Conservation (phyloP, 2,797 vertebrate genomes). For the Anabacerthia variegaticeps region DNA sequence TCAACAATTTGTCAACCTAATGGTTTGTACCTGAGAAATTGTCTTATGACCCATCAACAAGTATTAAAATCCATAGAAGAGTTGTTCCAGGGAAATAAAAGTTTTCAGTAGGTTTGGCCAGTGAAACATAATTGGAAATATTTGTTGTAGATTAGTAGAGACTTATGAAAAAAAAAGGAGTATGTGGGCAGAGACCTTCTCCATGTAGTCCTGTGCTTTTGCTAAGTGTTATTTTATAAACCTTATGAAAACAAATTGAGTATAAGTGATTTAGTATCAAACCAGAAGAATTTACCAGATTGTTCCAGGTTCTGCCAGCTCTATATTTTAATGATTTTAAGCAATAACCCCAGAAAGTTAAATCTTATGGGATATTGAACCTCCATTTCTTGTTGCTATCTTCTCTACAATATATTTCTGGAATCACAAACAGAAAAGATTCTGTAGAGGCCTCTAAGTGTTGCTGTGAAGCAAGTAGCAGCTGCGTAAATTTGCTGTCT, state of each 20-base stretch:
- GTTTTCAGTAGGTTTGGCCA: background rate
- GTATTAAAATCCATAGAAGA: background rate
- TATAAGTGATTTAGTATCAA: background rate
- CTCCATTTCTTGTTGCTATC: background rate
- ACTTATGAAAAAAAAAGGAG: background rate
- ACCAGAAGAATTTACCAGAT: background rate
- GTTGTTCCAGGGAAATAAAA: background rate
- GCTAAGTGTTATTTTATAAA: background rate
- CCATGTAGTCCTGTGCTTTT: background rate
- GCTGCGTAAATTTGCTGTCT: background rate
- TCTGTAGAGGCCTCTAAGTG: background rate
- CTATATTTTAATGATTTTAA: background rate
- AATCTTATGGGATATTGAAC: background rate
- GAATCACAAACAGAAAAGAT: background rate
- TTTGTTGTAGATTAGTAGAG: background rate
- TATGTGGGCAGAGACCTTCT: background rate
- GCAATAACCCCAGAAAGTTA: background rate
- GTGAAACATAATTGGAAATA: background rate
- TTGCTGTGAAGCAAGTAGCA: background rate
- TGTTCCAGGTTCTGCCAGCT: background rate
- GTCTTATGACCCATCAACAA: constrained; percentile 22
- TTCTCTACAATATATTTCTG: background rate
- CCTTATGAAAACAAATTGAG: background rate
- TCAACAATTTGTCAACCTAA: constrained; percentile 56
- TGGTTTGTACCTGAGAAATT: constrained; percentile 47